A percentile compares a stretch with the other conserved stretches of the same genome.
These are phyloP conservation scores for Spialia ferax DNA, from an alignment of 2,888 invertebrate genomes.

Conservation along the genomic window DNA sequence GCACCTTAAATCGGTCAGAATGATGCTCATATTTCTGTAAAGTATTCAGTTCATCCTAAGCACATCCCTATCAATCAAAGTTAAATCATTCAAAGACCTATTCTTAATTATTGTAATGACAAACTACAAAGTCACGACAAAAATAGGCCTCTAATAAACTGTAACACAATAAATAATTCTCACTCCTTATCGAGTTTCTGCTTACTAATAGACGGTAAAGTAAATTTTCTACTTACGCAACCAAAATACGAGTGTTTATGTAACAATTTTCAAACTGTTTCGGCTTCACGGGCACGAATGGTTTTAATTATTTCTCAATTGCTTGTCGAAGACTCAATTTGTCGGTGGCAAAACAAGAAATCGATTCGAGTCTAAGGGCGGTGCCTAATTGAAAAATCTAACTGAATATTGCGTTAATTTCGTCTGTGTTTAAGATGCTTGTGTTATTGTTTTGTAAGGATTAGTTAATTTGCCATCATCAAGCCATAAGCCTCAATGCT, in stretches of 20 bases:
- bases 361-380: conserved; percentile 50
- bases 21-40: no score
- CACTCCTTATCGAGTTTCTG: neutral
- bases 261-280: conserved; percentile 35
- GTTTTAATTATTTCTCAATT: conserved; percentile 53
- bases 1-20: no score
- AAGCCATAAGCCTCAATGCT: no score
- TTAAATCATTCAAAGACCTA: no score
- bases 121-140: no score
- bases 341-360: conserved; percentile 52
- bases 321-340: conserved; percentile 53
- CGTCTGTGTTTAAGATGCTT: conserved; percentile 61
- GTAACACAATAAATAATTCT: neutral
- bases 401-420: conserved; percentile 53
- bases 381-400: conserved; percentile 58
- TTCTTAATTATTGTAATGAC: no score
- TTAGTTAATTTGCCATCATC: no score
- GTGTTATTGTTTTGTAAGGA: conserved; percentile 1
- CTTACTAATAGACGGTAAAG: neutral
- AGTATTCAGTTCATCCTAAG: no score
- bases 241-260: conserved; percentile 30
- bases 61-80: no score
- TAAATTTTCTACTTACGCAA: neutral
- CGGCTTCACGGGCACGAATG: conserved; percentile 37
- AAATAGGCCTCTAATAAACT: neutral